Percentiles rank a stretch among this genome's conserved stretches.
phyloP scores from a whole-genome alignment of 2,113 vertebrate genomes.

The Okapia johnstoni region DNA sequence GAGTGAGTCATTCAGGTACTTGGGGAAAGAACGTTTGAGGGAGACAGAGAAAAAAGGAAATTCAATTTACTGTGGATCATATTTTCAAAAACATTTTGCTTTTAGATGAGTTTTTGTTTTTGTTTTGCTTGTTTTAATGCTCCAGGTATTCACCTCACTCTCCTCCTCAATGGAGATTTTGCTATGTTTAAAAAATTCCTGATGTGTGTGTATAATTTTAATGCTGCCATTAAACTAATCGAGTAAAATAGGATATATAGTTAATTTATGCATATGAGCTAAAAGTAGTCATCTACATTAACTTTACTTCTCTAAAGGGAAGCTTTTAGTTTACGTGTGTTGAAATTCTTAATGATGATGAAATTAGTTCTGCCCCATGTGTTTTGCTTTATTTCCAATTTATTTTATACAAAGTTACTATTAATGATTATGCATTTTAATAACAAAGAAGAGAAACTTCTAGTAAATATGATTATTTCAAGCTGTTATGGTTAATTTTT shows the following conservation, averaged over 20 bases:
- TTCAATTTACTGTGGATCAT: neutral
- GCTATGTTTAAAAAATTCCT: neutral
- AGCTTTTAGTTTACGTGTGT: neutral
- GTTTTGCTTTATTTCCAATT: slow-evolving; percentile 12
- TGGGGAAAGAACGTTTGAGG: neutral
- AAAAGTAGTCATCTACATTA: neutral
- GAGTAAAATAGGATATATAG: neutral
- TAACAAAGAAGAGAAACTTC: neutral
- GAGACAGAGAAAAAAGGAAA: neutral
- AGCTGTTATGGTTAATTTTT: slow-evolving; percentile 16
- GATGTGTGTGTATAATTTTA: neutral
- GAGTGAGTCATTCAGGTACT: neutral
- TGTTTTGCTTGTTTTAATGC: neutral
- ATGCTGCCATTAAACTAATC: neutral
- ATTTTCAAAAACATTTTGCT: neutral
- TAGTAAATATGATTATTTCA: slow-evolving; percentile 28
- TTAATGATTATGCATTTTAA: slow-evolving; percentile 25
- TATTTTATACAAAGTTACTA: neutral
- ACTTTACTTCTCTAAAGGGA: neutral
- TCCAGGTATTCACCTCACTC: neutral
- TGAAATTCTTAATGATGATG: slow-evolving; percentile 25
- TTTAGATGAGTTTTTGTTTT: neutral
- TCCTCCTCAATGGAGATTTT: neutral
- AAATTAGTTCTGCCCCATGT: slow-evolving; percentile 3
- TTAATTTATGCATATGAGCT: neutral